Percentiles rank a stretch among this genome's conserved stretches.
phyloP scores from a whole-genome alignment of 2,113 vertebrate species.

The Prinia subflava region DNA sequence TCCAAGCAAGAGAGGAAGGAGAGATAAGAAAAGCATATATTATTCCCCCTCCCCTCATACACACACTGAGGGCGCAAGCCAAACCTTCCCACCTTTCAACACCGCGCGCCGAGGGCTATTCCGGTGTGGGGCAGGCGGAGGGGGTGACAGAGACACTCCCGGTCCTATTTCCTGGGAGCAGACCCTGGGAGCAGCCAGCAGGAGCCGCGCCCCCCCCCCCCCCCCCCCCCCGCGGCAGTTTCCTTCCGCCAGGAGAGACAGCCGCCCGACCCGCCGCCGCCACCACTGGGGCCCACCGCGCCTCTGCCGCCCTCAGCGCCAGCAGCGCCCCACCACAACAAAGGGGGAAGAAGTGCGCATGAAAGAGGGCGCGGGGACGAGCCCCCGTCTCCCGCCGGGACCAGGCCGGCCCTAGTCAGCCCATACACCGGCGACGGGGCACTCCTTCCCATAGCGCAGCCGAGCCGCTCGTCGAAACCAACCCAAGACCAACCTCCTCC shows the following conservation, averaged over 20 bases:
- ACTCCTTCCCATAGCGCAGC: neutral
- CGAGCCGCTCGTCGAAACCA: neutral
- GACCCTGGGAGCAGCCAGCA: neutral
- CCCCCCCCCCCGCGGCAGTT: neutral
- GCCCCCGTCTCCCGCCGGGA: neutral
- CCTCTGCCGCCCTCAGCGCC: neutral
- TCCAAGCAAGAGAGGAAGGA: neutral
- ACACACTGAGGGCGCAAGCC: neutral
- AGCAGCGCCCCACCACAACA: neutral
- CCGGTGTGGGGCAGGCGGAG: neutral
- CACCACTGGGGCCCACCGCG: neutral
- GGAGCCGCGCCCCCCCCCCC: neutral
- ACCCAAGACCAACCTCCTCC: slow-evolving; percentile 1
- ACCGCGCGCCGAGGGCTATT: neutral
- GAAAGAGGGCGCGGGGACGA: neutral
- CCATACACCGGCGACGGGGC: neutral
- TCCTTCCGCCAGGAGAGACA: neutral
- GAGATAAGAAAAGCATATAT: neutral
- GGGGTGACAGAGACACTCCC: neutral
- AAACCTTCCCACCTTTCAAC: neutral
- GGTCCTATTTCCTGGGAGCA: neutral
- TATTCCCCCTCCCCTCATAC: neutral
- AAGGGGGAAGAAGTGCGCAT: neutral
- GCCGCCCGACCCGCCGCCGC: neutral
- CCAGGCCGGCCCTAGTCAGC: neutral